Conservation (phyloP, 1,140 invertebrate species). For the Drosophila nannoptera region DNA sequence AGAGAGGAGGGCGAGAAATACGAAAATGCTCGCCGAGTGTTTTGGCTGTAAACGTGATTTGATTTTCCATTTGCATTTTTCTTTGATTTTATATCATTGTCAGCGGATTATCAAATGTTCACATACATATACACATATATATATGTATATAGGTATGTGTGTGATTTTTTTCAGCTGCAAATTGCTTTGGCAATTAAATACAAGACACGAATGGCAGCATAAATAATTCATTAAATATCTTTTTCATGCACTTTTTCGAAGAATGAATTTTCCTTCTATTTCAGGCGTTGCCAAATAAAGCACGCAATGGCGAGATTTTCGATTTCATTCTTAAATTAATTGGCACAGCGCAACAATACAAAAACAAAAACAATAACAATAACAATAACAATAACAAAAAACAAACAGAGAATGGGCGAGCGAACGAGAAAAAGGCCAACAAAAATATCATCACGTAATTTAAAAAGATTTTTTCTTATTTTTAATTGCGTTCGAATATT, state of each 20-base stretch:
- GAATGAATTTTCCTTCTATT: not conserved
- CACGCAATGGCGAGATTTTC: constrained; percentile 64
- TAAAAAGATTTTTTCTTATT: constrained; percentile 53
- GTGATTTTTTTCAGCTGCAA: too few relatives aligned
- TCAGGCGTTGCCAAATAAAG: not conserved
- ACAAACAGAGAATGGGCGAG: constrained; percentile 8
- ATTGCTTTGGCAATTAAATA: constrained; percentile 23
- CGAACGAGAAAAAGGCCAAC: constrained; percentile 5
- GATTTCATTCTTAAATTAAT: constrained; percentile 76
- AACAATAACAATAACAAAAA: constrained; percentile 33
- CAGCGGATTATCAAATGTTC: constrained; percentile 31
- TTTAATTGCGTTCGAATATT: constrained; percentile 28
- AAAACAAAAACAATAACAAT: constrained; percentile 35
- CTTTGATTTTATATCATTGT: constrained; percentile 23
- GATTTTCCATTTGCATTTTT: constrained; percentile 27
- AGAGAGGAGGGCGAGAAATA: constrained; percentile 1
- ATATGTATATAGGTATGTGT: too few relatives aligned
- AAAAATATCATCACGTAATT: constrained; percentile 54
- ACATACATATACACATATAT: too few relatives aligned
- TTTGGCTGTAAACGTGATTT: constrained; percentile 53
- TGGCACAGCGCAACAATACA: constrained; percentile 51
- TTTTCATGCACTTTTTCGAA: not conserved
- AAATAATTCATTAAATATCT: too few relatives aligned
- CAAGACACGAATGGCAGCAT: too few relatives aligned
- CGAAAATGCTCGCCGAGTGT: constrained; percentile 10